Evolutionary conservation across 2,888 invertebrate species (phyloP).

Genomic region (Cheilosia grossa): DNA sequence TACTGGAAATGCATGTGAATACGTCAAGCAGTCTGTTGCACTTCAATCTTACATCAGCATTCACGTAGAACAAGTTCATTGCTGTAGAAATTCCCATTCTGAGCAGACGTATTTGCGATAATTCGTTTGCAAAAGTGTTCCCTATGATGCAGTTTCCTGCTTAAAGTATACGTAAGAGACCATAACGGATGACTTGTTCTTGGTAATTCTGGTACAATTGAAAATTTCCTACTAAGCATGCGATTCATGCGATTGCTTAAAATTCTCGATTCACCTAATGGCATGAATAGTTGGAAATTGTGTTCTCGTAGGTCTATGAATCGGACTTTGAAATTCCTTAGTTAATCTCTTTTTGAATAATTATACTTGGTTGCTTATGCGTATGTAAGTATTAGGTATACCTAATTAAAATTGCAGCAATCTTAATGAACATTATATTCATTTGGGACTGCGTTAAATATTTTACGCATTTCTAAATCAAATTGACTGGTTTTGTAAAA

Average conservation of each 20-base stretch:
- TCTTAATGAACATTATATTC: too few relatives aligned
- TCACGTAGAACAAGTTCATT: neutral
- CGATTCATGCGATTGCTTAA: too few relatives aligned
- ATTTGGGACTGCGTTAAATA: too few relatives aligned
- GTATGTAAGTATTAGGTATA: too few relatives aligned
- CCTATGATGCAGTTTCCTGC: neutral
- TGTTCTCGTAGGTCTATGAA: too few relatives aligned
- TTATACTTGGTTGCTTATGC: too few relatives aligned
- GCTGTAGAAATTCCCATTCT: slow-evolving; percentile 7
- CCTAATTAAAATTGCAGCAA: too few relatives aligned
- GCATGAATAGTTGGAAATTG: slow-evolving; percentile 1
- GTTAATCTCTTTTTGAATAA: too few relatives aligned
- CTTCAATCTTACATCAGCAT: neutral
- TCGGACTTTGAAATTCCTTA: too few relatives aligned
- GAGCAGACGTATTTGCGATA: slow-evolving; percentile 1
- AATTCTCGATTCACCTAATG: too few relatives aligned
- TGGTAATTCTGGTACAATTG: neutral
- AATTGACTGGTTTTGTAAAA: neutral
- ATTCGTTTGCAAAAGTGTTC: slow-evolving; percentile 1
- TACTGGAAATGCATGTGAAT: neutral
- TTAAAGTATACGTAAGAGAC: neutral
- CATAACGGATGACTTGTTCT: neutral
- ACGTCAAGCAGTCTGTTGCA: slow-evolving; percentile 6
- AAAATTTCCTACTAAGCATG: too few relatives aligned
- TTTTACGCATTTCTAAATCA: neutral